Evolutionary conservation across 2,888 invertebrate species (phyloP), one percentile per base, ranked within the genome.

Genomic region (Clanis bilineata): DNA sequence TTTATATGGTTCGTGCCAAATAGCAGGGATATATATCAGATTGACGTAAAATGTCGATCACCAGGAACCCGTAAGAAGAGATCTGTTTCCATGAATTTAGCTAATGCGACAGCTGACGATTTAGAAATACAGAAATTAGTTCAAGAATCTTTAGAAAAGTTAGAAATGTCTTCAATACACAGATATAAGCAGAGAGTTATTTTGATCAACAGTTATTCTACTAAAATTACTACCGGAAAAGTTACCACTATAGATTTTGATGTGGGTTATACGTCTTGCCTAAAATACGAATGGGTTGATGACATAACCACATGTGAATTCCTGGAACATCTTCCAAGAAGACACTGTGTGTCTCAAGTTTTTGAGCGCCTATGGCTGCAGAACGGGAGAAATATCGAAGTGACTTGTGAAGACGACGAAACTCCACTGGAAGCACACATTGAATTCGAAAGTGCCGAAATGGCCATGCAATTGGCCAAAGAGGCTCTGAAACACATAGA

Each of bases 401-500:
- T 90, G 0, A 77, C 70, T 57, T 90, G 90, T 62, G 76, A 82
- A 65, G 90, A 89, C 58, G 84, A 88, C 47, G 86, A 86, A 58
- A 80, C 82, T 3, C 84, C 86, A 1, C 64, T 88, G 39, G 83
- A 87, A 69, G 71, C 82, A 3, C 83, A 84, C 39, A 77, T 85
- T 36, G 83, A 85, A 64, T 83, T 84, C 47, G 81, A 85, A 63
- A 84, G 77, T 61, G 76, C 84, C 12, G 81, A 85, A 58, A 79
- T 77, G 56, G 86, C 86, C 1, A 80, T 72, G 66, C 75, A 76
- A 32, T 61, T 92, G 18, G 88, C 89, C 1, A 75, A 79, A 45
- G 79, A 83, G 64, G 86, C 88, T 2, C 69, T 92, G 47, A 90
- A 83, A 72, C 83, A 88, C 44, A 86, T 92, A 32, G 92, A 92